These are phyloP conservation scores for Gila robusta DNA, from an alignment of 2,797 vertebrate species.

Conservation along the genomic window DNA sequence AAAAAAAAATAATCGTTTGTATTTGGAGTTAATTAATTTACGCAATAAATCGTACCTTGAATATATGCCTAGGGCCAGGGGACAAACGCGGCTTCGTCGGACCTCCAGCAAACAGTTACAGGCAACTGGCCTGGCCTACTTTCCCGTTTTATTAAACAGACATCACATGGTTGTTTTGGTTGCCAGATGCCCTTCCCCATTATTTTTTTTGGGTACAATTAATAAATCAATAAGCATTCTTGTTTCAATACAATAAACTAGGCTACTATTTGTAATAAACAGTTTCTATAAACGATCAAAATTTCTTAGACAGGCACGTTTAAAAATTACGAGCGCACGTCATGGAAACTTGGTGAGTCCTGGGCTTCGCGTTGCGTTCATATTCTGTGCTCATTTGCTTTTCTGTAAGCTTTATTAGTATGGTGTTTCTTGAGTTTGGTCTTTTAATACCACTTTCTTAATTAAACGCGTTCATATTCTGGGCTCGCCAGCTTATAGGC, in stretches of 20 bases:
- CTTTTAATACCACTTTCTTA: too few relatives aligned
- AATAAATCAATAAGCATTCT: not conserved
- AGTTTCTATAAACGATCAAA: not conserved
- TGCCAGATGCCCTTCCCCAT: not conserved
- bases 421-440: too few relatives aligned
- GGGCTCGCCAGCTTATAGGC: too few relatives aligned
- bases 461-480: too few relatives aligned
- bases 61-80: not conserved
- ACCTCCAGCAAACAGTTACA: not conserved
- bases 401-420: too few relatives aligned
- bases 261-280: not conserved
- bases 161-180: constrained; percentile 25
- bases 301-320: not conserved
- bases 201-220: not conserved
- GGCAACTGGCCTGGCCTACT: not conserved
- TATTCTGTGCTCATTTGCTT: too few relatives aligned
- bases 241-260: not conserved
- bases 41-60: not conserved
- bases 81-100: not conserved
- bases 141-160: not conserved
- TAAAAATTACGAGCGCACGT: not conserved
- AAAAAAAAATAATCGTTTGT: not conserved
- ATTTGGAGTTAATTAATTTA: not conserved
- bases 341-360: constrained; percentile 12
- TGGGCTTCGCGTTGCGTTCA: too few relatives aligned